Evolutionary conservation across 2,797 vertebrate genomes (phyloP).

Genomic region (Lepus townsendii): DNA sequence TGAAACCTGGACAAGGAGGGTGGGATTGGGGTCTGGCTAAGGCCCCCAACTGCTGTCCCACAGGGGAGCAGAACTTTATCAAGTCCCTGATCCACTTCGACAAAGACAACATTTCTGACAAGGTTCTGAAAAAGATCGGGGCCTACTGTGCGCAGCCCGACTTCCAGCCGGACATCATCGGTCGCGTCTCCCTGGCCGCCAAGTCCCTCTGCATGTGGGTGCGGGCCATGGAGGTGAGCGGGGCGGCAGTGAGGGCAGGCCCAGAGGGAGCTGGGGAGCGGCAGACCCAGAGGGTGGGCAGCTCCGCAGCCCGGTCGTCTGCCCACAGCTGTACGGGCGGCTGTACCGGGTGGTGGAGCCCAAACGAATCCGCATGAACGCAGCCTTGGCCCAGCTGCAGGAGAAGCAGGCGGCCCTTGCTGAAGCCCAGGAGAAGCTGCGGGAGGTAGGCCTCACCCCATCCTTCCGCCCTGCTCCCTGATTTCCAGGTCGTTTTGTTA

Average conservation of each 20-base stretch:
- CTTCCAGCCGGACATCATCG: slow-evolving; percentile 95
- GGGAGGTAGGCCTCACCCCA: slow-evolving; percentile 87
- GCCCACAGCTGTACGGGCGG: slow-evolving; percentile 91
- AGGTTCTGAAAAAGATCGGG: slow-evolving; percentile 93
- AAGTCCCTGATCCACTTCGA: slow-evolving; percentile 95
- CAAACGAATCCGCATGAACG: slow-evolving; percentile 91
- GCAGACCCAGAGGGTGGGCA: neutral
- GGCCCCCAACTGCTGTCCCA: neutral
- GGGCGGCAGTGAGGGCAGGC: accelerated
- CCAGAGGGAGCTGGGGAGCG: neutral
- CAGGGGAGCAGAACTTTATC: slow-evolving; percentile 95
- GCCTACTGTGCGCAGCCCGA: slow-evolving; percentile 92
- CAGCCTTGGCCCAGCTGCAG: slow-evolving; percentile 90
- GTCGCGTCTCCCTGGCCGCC: slow-evolving; percentile 94
- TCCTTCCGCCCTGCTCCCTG: neutral
- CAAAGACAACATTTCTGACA: slow-evolving; percentile 95
- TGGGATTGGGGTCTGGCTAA: neutral
- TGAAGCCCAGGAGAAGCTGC: slow-evolving; percentile 92
- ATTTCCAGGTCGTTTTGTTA: neutral
- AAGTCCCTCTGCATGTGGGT: slow-evolving; percentile 98
- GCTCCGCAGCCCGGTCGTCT: neutral
- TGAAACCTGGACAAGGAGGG: neutral
- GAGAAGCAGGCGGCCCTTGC: slow-evolving; percentile 93
- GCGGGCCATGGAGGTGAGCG: slow-evolving; percentile 94
- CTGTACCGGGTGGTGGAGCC: slow-evolving; percentile 94